Percentiles rank a stretch among this genome's conserved stretches.
Conservation (phyloP, 2,888 invertebrate species). For the Melanostoma mellinum region DNA sequence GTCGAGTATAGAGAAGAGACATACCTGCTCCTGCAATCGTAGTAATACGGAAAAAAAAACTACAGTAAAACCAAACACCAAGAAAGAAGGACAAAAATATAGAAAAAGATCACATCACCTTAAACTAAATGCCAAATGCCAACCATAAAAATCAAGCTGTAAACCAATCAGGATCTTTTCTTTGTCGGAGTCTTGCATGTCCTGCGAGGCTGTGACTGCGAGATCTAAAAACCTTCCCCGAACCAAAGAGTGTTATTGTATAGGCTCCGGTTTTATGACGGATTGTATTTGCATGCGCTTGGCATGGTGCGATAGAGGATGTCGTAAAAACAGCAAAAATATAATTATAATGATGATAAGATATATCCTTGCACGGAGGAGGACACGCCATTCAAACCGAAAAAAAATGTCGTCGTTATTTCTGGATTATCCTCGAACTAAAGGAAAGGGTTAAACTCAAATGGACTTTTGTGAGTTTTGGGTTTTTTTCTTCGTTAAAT, state of each 20-base stretch:
- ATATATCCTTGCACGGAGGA: conserved; percentile 31
- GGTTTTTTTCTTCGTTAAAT: neutral
- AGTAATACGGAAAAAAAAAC: neutral
- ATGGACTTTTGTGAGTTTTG: conserved; percentile 10
- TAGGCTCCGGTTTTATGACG: conserved; percentile 27
- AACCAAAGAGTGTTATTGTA: neutral
- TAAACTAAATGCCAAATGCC: conserved; percentile 24
- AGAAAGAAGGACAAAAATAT: conserved; percentile 18
- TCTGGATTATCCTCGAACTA: conserved; percentile 15
- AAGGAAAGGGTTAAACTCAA: conserved; percentile 59
- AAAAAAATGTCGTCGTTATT: conserved; percentile 24
- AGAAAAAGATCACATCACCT: conserved; percentile 51
- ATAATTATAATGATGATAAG: neutral
- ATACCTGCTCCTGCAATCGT: too few species aligned
- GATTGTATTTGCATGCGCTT: conserved; percentile 24
- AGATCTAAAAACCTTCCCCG: neutral
- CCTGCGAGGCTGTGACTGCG: conserved; percentile 28
- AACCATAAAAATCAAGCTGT: conserved; percentile 58
- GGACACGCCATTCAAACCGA: conserved; percentile 42
- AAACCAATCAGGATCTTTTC: conserved; percentile 67
- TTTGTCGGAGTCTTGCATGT: conserved; percentile 69
- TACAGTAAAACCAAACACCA: conserved; percentile 8
- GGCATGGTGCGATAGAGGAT: conserved; percentile 40
- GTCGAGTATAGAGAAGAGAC: too few species aligned
- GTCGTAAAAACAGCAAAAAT: conserved; percentile 33